Percentiles rank a stretch among this genome's conserved stretches.
Conservation (phyloP, 1,140 invertebrate species). For the Metaphire vulgaris region DNA sequence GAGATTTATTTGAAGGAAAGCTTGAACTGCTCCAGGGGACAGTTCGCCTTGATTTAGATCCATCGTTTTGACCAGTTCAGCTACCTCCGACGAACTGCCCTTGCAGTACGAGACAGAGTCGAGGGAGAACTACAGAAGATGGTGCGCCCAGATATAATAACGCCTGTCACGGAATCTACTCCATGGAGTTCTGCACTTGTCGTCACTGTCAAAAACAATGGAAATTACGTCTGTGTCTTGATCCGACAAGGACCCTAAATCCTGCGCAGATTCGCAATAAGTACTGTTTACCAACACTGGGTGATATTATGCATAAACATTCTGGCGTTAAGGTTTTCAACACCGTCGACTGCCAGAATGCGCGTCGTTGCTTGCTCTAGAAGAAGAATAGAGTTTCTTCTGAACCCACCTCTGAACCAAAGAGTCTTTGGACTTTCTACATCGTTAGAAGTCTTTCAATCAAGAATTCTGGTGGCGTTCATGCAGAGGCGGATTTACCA, state of each 20-base stretch:
- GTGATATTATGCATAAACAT: conserved; percentile 35
- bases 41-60: conserved; percentile 22
- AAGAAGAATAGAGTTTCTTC: conserved; percentile 33
- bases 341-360: conserved; percentile 32
- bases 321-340: conserved; percentile 33
- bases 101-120: conserved; percentile 24
- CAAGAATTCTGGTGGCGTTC: conserved; percentile 37
- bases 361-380: conserved; percentile 34
- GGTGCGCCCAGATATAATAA: conserved; percentile 26
- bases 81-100: conserved; percentile 26
- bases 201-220: conserved; percentile 31
- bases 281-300: conserved; percentile 32
- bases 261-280: conserved; percentile 32
- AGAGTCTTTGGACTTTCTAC: conserved; percentile 31
- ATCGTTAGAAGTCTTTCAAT: conserved; percentile 42
- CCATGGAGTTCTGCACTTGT: conserved; percentile 33
- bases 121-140: conserved; percentile 30
- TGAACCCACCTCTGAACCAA: conserved; percentile 33
- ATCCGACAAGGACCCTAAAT: conserved; percentile 35
- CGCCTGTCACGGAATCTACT: conserved; percentile 33
- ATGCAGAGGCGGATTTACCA: too few relatives aligned
- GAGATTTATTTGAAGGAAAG: conserved; percentile 15
- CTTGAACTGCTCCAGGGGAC: conserved; percentile 16
- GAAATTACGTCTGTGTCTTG: conserved; percentile 34
- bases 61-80: conserved; percentile 18